Conservation (phyloP, 2,888 invertebrate genomes). For the Ferrisia virgata region DNA sequence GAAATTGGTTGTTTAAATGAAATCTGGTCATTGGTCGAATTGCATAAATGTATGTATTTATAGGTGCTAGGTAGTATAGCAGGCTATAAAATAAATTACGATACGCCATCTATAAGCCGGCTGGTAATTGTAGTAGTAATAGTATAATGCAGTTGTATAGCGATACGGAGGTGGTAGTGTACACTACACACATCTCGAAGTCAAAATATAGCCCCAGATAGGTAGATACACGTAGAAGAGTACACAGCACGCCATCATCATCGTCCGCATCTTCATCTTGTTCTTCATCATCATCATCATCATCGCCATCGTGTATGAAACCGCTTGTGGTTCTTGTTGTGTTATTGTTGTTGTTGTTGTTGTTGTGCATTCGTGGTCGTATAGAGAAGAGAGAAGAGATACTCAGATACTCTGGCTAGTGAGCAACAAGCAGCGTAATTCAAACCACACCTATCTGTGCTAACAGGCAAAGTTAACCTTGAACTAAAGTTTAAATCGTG, state of each 20-base stretch:
- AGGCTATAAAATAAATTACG: background rate
- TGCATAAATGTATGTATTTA: too few species aligned
- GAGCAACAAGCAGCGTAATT: background rate
- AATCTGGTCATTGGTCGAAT: background rate
- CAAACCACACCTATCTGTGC: constrained; percentile 32
- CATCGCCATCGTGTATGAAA: background rate
- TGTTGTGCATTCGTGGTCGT: background rate
- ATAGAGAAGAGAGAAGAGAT: background rate
- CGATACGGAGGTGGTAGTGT: background rate
- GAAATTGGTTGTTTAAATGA: background rate
- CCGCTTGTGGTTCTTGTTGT: background rate
- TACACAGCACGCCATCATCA: too few species aligned
- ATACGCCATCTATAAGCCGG: too few species aligned
- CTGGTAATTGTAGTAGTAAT: background rate
- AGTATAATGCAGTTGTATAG: background rate
- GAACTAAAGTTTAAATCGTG: constrained; percentile 27
- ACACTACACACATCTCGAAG: too few species aligned
- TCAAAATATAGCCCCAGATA: background rate
- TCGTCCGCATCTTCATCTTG: too few species aligned
- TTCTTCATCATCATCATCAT: too few species aligned
- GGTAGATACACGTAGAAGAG: too few species aligned
- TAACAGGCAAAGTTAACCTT: constrained; percentile 32
- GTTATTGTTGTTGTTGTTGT: background rate
- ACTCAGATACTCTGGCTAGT: background rate
- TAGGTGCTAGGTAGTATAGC: background rate